Percentiles rank a stretch among this genome's conserved stretches.
phyloP scores from a whole-genome alignment of 1,140 invertebrate species.

The Elysia chlorotica region DNA sequence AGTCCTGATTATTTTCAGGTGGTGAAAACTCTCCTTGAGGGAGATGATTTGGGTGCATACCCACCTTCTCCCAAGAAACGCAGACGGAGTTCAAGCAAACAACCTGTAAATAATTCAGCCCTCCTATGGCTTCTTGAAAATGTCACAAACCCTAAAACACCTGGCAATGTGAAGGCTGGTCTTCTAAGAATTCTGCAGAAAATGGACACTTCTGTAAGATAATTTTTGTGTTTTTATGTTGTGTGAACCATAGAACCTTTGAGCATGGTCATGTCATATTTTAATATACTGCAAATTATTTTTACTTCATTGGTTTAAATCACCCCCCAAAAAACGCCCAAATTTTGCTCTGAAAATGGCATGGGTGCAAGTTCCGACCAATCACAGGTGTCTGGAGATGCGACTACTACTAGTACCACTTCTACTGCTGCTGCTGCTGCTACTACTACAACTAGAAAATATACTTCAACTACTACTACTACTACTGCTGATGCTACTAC shows the following conservation, averaged over 20 bases:
- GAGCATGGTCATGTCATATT: too few relatives aligned
- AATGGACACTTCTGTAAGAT: not conserved
- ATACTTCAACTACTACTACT: conserved; percentile 7
- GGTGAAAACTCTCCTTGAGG: conserved; percentile 6
- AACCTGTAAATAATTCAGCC: not conserved
- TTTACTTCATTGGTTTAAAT: too few relatives aligned
- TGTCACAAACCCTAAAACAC: not conserved
- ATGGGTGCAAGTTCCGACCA: too few relatives aligned
- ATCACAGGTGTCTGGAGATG: too few relatives aligned
- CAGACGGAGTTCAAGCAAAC: conserved; percentile 3
- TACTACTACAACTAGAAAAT: not conserved
- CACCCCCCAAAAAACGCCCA: too few relatives aligned
- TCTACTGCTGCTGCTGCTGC: conserved; percentile 2
- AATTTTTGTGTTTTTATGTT: too few relatives aligned
- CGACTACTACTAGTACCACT: conserved; percentile 1
- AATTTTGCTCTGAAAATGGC: too few relatives aligned
- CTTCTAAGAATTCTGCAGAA: not conserved
- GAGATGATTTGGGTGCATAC: not conserved
- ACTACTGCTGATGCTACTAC: conserved; percentile 3
- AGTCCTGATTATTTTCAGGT: conserved; percentile 6
- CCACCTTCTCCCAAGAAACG: conserved; percentile 4
- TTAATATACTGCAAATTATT: too few relatives aligned
- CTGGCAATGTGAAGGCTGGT: not conserved
- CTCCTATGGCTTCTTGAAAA: not conserved
- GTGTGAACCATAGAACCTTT: too few relatives aligned